A percentile compares a stretch with the other conserved stretches of the same genome.
Evolutionary conservation across 2,113 vertebrate genomes (phyloP).

Genomic region (Brevimyrus niger): DNA sequence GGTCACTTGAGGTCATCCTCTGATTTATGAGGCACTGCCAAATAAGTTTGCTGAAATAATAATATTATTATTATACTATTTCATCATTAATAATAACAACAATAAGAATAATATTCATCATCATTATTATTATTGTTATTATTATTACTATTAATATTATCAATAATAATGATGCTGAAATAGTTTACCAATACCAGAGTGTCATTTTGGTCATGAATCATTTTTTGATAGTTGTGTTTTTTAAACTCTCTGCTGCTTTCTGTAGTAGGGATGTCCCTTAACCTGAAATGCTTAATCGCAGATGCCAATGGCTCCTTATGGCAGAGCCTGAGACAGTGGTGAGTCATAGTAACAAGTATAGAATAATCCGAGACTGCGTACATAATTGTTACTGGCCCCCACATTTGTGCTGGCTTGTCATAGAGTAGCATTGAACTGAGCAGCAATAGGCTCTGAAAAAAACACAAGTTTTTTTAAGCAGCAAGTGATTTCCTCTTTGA

Average conservation of each 20-base stretch:
- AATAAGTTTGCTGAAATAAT: too few species aligned
- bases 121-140: neutral
- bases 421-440: neutral
- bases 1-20: too few species aligned
- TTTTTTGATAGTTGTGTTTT: neutral
- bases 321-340: neutral
- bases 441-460: neutral
- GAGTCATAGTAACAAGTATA: neutral
- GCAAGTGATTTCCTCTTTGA: neutral
- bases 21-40: too few species aligned
- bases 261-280: neutral
- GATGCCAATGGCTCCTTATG: neutral
- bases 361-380: neutral
- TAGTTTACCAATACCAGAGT: neutral
- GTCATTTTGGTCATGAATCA: neutral
- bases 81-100: too few species aligned
- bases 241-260: neutral
- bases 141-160: neutral
- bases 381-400: neutral
- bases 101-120: too few species aligned
- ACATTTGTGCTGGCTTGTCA: neutral
- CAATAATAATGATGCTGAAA: neutral
- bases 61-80: too few species aligned
- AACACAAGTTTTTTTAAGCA: neutral
- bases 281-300: neutral